Percentiles rank a stretch among this genome's conserved stretches.
phyloP scores from a whole-genome alignment of 1,140 invertebrate species.

The Zaprionus capensis region DNA sequence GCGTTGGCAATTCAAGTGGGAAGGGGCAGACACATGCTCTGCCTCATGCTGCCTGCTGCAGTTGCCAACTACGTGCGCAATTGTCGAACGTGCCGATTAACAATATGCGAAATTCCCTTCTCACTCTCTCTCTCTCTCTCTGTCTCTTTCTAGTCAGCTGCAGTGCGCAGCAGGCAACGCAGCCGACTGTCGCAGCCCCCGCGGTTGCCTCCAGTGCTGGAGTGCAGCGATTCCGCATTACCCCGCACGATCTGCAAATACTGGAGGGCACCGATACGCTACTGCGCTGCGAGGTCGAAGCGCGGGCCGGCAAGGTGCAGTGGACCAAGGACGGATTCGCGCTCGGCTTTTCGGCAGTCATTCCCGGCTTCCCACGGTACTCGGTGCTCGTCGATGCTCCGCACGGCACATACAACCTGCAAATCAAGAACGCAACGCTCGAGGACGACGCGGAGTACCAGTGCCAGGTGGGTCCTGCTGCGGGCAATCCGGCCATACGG shows the following conservation, averaged over 20 bases:
- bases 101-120: constrained; percentile 54
- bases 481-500: constrained; percentile 91
- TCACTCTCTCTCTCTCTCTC: constrained; percentile 17
- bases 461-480: constrained; percentile 94
- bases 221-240: constrained; percentile 91
- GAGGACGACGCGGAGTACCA: constrained; percentile 96
- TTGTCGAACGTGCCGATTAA: constrained; percentile 81
- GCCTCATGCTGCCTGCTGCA: constrained; percentile 41
- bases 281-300: constrained; percentile 92
- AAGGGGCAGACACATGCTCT: constrained; percentile 3
- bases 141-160: constrained; percentile 30
- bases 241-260: constrained; percentile 91
- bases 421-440: constrained; percentile 92
- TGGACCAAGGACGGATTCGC: constrained; percentile 1
- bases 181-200: not conserved
- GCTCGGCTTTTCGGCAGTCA: not conserved
- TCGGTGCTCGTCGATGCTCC: constrained; percentile 92
- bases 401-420: constrained; percentile 92
- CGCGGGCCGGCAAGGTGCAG: constrained; percentile 93
- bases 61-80: constrained; percentile 79
- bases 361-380: constrained; percentile 93
- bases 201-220: constrained; percentile 81
- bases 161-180: constrained; percentile 25
- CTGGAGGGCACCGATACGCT: constrained; percentile 92
- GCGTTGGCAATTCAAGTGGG: constrained; percentile 67